Base-by-base conservation (phyloP, 2,113 vertebrate species). In the Hepsetus odoe region DNA sequence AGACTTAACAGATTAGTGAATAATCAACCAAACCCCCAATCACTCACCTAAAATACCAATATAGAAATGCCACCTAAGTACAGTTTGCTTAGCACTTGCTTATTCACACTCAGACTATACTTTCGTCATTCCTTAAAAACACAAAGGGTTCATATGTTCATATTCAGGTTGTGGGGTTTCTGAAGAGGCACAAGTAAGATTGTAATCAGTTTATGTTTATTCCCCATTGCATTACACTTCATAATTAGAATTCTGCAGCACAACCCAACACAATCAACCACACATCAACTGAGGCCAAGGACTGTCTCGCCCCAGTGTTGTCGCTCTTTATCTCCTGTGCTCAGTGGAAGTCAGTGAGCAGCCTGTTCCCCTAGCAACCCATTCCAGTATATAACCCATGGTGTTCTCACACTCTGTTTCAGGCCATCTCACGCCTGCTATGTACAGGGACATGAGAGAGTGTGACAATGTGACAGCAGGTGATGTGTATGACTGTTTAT, bases 211-310 rank as follows among this genome's bases (percentile, higher is more conserved):
- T 61, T 62, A 13, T 70, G 64, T 28, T 77, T 74, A 49, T 58
- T 80, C 74, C 56, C 56, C 28, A 28, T 28, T 64, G 30, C 22
- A n/a, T 64, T 53, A 46, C 28, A 11, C 5, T 62, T 9, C 28
- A 18, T 64, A 80, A 80, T 85, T 85, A 79, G 74, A 70, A 82
- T 80, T 79, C 77, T 33, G 49, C 24, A 73, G 55, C 24, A 24
- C 58, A 38, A 28, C 77, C 75, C 44, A 73, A 49, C 69, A 76
- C 77, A 80, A 82, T 82, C 80, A 80, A 72, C 76, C 74, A 79
- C 82, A 77, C 73, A 76, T 82, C 64, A 85, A 42, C 80, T 24
- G 77, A 80, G 83, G 77, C 73, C 77, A 79, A 76, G 69, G 72
- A 77, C 73, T 61, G 62, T 59, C 73, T 42, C 51, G 74, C 26